Evolutionary conservation across 2,888 invertebrate genomes (phyloP).

Genomic region (Idaea dimidiata): DNA sequence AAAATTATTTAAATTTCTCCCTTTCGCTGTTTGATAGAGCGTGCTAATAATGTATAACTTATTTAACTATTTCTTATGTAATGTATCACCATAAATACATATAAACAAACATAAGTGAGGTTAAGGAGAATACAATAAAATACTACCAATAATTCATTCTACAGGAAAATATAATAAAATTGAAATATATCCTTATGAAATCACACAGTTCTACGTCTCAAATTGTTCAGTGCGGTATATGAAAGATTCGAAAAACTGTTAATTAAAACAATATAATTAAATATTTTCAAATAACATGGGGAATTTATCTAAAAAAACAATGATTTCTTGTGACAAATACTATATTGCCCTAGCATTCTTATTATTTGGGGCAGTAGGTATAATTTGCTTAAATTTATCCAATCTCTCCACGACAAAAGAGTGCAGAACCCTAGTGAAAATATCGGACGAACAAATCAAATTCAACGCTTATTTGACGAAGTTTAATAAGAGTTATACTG

Average conservation of each 20-base stretch:
- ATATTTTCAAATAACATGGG: neutral
- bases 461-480: slow-evolving; percentile 33
- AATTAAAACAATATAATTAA: neutral
- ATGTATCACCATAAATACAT: too few species aligned
- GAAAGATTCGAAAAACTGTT: neutral
- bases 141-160: too few species aligned
- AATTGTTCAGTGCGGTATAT: neutral
- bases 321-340: neutral
- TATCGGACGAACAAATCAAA: neutral
- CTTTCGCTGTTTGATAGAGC: too few species aligned
- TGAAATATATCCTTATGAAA: neutral
- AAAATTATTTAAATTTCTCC: too few species aligned
- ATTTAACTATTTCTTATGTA: too few species aligned
- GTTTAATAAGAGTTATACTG: slow-evolving; percentile 36
- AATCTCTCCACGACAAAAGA: neutral
- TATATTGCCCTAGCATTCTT: neutral
- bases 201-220: neutral
- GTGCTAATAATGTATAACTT: too few species aligned
- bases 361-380: neutral
- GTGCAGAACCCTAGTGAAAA: neutral
- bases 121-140: too few species aligned
- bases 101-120: too few species aligned
- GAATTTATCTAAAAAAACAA: neutral
- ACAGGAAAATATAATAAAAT: neutral
- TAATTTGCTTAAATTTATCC: neutral